phyloP scores from a whole-genome alignment of 1,140 invertebrate genomes.

The Ceratitis capitata region DNA sequence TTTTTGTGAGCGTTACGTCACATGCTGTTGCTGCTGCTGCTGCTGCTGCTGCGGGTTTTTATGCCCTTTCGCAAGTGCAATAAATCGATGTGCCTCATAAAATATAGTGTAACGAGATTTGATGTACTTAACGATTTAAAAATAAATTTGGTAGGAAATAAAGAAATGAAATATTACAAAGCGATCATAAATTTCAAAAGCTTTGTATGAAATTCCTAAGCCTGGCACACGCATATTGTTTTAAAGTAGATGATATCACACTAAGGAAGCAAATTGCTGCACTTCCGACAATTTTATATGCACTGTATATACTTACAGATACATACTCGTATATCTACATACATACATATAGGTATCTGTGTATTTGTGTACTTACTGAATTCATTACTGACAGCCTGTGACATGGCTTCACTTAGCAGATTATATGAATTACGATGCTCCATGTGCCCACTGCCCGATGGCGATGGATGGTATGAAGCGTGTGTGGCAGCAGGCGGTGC shows the following conservation, averaged over 20 bases:
- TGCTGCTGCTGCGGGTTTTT: not conserved
- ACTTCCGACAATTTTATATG: not conserved
- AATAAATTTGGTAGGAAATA: not conserved
- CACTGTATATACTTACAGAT: not conserved
- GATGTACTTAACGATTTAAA: constrained; percentile 9
- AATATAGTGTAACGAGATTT: not conserved
- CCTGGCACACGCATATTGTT: not conserved
- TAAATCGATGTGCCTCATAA: not conserved
- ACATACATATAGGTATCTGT: not conserved
- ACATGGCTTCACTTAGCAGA: constrained; percentile 65
- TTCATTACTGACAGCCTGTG: constrained; percentile 65
- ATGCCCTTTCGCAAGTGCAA: not conserved
- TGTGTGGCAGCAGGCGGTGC: constrained; percentile 8
- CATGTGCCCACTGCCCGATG: constrained; percentile 42
- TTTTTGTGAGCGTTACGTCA: not conserved
- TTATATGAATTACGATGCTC: constrained; percentile 60
- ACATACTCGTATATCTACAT: not conserved
- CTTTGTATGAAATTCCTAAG: not conserved
- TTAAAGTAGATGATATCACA: not conserved
- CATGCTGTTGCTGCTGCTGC: no score
- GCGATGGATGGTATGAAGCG: constrained; percentile 36
- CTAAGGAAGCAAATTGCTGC: not conserved
- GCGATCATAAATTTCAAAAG: not conserved
- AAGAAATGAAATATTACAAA: not conserved
- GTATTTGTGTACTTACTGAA: constrained; percentile 64